phyloP scores from a whole-genome alignment of 2,797 vertebrate genomes.

The Thalassophryne amazonica region DNA sequence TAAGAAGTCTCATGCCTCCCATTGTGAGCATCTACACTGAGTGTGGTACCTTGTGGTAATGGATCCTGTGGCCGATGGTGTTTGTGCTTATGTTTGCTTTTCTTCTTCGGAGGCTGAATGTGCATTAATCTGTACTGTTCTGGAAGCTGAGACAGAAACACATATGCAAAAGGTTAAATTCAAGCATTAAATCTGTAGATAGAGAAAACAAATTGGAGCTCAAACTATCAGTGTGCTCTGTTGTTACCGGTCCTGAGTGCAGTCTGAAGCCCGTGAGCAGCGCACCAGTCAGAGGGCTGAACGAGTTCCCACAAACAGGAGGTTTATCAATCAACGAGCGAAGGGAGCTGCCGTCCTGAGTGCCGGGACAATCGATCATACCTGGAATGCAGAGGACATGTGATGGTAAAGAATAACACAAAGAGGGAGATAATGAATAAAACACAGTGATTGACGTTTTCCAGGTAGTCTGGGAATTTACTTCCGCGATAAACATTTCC shows the following conservation, averaged over 20 bases:
- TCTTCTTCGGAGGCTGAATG: slow-evolving; percentile 96
- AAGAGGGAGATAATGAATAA: not conserved
- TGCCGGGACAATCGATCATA: slow-evolving; percentile 95
- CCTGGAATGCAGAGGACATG: slow-evolving; percentile 59
- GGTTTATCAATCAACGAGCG: slow-evolving; percentile 96
- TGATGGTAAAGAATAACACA: not conserved
- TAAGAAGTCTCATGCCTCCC: too few species aligned
- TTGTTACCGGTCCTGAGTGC: slow-evolving; percentile 90
- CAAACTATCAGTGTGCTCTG: not conserved
- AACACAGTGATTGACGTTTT: too few species aligned
- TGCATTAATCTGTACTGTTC: slow-evolving; percentile 98
- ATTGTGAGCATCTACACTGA: not conserved
- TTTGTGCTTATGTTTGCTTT: slow-evolving; percentile 96
- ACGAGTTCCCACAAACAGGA: slow-evolving; percentile 94
- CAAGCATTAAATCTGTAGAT: not conserved
- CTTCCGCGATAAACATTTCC: too few species aligned
- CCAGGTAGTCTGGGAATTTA: too few species aligned
- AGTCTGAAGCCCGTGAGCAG: slow-evolving; percentile 94
- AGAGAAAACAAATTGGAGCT: too few species aligned
- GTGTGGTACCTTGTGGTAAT: slow-evolving; percentile 87
- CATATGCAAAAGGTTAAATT: not conserved
- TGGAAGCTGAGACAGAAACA: slow-evolving; percentile 78
- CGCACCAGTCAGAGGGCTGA: slow-evolving; percentile 92
- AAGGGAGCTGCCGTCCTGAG: slow-evolving; percentile 93
- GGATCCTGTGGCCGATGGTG: slow-evolving; percentile 94